A percentile compares a stretch with the other conserved stretches of the same genome.
Evolutionary conservation across 2,113 vertebrate species (phyloP).

Genomic region (Lipophrys pholis): DNA sequence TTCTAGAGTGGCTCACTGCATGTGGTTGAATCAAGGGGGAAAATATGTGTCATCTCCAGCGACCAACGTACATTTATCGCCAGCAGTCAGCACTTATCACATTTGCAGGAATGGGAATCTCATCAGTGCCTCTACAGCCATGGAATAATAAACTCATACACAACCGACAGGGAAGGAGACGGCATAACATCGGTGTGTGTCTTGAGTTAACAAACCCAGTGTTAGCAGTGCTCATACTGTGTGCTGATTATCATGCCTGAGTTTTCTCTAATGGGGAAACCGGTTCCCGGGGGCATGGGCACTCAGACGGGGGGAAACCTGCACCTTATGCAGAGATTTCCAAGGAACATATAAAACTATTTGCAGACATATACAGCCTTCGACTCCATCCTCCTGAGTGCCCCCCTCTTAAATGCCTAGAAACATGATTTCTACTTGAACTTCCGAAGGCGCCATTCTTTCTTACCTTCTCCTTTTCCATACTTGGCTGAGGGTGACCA

Average conservation of each 20-base stretch:
- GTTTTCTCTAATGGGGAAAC: conserved; percentile 64
- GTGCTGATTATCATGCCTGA: conserved; percentile 40
- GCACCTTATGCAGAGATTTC: conserved; percentile 34
- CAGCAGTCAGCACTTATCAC: conserved; percentile 23
- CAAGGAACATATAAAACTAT: conserved; percentile 45
- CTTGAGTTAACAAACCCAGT: conserved; percentile 33
- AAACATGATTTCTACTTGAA: background rate
- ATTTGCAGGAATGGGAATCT: conserved; percentile 28
- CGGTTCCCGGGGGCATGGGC: conserved; percentile 45
- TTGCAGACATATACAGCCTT: conserved; percentile 12
- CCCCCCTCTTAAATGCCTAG: background rate
- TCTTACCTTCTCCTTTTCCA: conserved; percentile 91
- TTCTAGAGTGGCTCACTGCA: conserved; percentile 24
- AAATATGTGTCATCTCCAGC: conserved; percentile 37
- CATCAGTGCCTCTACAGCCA: conserved; percentile 29
- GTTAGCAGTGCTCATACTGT: conserved; percentile 43
- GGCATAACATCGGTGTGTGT: conserved; percentile 54
- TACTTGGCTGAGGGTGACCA: conserved; percentile 91
- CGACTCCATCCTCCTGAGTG: conserved; percentile 8
- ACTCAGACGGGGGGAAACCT: conserved; percentile 47
- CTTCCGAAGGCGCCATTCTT: background rate
- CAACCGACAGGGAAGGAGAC: conserved; percentile 18
- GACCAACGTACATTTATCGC: conserved; percentile 29
- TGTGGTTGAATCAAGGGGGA: conserved; percentile 5
- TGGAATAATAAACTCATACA: conserved; percentile 28